These are phyloP conservation scores for Lomographa bimaculata DNA, from an alignment of 2,888 invertebrate species.

Conservation along the genomic window DNA sequence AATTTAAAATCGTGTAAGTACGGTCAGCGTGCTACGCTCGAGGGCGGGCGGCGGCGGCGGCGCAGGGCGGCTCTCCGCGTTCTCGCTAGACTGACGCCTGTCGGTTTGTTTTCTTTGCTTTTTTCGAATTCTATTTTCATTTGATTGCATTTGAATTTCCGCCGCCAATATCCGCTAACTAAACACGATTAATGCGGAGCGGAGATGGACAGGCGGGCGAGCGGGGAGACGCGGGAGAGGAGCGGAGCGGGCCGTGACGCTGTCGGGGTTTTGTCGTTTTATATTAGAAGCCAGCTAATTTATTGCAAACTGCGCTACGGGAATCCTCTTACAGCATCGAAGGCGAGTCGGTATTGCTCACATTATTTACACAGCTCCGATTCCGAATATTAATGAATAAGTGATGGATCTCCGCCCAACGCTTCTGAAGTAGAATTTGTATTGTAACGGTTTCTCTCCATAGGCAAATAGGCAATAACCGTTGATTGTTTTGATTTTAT, in stretches of 20 bases:
- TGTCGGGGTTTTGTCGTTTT: slow-evolving; percentile 80
- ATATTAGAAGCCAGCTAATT: slow-evolving; percentile 81
- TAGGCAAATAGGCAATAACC: too few species aligned
- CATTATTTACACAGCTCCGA: slow-evolving; percentile 44
- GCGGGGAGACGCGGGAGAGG: slow-evolving; percentile 39
- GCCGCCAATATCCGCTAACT: slow-evolving; percentile 84
- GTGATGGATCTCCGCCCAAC: slow-evolving; percentile 14
- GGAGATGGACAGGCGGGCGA: slow-evolving; percentile 77
- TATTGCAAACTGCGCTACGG: slow-evolving; percentile 78
- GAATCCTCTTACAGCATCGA: slow-evolving; percentile 62
- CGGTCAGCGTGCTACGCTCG: slow-evolving; percentile 68
- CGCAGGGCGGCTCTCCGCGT: slow-evolving; percentile 50
- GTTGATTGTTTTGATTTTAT: too few species aligned
- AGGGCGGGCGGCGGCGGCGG: slow-evolving; percentile 42
- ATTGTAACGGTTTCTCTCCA: slow-evolving; percentile 2
- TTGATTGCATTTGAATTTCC: slow-evolving; percentile 84
- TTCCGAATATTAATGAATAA: slow-evolving; percentile 27
- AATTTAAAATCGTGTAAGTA: slow-evolving; percentile 84
- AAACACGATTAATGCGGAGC: slow-evolving; percentile 83
- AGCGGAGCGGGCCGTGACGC: slow-evolving; percentile 52
- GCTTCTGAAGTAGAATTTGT: slow-evolving; percentile 2
- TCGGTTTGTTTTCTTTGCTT: slow-evolving; percentile 81
- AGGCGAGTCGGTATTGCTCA: slow-evolving; percentile 44
- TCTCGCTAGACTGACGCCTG: slow-evolving; percentile 81
- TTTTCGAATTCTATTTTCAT: slow-evolving; percentile 83